Evolutionary conservation across 2,888 invertebrate genomes (phyloP), one percentile per base, ranked within the genome.

Genomic region (Lissonota sp.): DNA sequence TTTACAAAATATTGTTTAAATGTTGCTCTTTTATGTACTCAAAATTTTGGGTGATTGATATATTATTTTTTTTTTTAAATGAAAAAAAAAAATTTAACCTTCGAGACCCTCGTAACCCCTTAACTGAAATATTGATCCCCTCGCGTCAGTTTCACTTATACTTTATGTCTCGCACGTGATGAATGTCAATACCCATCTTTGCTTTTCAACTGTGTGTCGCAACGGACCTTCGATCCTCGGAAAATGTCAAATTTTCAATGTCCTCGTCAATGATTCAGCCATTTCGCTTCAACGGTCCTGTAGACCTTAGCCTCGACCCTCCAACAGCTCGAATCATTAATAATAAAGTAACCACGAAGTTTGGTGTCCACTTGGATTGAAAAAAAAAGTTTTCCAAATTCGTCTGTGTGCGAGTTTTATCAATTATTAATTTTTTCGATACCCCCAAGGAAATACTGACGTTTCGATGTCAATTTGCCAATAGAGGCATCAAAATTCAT

Each of bases 261-360:
- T 58, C 73, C 66, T 64, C 40, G 64, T 81, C 72, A 81, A 81
- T 81, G 69, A 81, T 81, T 81, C 81, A 81, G 46, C 16, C 5
- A 60, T 74, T 74, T 53, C 66, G 44, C 10, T 67, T n/a, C 42
- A 63, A 53, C 37, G 26, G 44, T 37, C 57, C 10, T 39, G 12
- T 44, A 67, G 67, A 75, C 62, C 67, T 72, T 64, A n/a, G 12
- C 71, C 64, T 64, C 42, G 55, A 42, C 62, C 49, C 53, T 57
- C 53, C 12, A 46, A 10, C 60, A 55, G 12, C 16, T 72, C 66
- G 46, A 40, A 10, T 79, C 55, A 62, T 79, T 62, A 79, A 79
- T 79, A 79, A 72, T 79, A 42, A 62, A 79, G 53, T n/a, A 46
- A 44, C 44, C 51, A 26, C 53, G 58, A 75, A 67, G 58, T 60